Percentiles rank a stretch among this genome's conserved stretches.
These are phyloP conservation scores for Monopterus albus DNA, from an alignment of 2,113 vertebrate species.

Conservation along the genomic window DNA sequence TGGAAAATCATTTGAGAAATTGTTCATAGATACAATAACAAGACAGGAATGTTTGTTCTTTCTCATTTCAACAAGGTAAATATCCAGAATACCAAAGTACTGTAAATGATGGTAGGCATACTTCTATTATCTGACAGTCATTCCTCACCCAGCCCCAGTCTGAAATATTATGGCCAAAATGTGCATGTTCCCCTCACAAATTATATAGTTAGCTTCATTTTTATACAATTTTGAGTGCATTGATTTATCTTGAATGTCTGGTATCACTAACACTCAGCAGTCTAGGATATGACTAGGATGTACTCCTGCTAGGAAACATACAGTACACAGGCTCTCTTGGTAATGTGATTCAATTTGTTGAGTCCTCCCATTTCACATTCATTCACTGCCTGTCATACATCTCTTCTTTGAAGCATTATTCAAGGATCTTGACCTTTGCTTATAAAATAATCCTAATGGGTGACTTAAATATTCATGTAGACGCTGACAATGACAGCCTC, in stretches of 20 bases:
- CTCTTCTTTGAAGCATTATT: slow-evolving; percentile 33
- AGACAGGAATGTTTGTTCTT: no score
- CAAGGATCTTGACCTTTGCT: slow-evolving; percentile 27
- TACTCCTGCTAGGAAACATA: background rate
- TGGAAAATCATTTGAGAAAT: background rate
- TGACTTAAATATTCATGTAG: no score
- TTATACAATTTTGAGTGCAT: background rate
- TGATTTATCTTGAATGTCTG: background rate
- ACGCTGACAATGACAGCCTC: no score
- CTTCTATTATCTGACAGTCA: background rate
- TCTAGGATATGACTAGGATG: background rate
- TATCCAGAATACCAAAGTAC: background rate
- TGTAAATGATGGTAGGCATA: background rate
- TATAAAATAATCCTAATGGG: no score
- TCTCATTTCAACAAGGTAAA: background rate
- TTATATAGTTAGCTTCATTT: background rate
- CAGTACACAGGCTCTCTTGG: background rate
- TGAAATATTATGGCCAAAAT: no score
- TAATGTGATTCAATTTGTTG: slow-evolving; percentile 26
- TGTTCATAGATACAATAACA: background rate
- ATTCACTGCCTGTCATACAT: background rate
- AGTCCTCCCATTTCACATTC: slow-evolving; percentile 8
- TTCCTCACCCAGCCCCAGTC: no score
- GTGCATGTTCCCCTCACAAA: no score
- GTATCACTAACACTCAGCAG: background rate